phyloP scores from a whole-genome alignment of 92 coral and sea anemone species.

The Zoanthus sansibaricus region DNA sequence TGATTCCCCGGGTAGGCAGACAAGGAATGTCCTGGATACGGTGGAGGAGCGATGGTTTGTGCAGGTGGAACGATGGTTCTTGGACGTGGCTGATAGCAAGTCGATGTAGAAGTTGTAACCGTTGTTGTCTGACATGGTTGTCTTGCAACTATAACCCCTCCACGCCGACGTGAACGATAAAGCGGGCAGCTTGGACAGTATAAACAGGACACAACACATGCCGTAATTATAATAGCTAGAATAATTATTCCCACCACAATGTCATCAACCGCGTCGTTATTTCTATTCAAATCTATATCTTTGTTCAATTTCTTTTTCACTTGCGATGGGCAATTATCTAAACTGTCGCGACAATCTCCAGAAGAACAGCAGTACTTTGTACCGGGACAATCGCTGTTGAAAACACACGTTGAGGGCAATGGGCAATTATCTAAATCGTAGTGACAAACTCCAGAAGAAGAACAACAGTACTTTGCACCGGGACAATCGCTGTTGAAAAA shows the following conservation, averaged over 20 bases:
- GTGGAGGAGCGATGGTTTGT: not conserved
- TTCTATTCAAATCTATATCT: too few relatives aligned
- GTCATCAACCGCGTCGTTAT: not conserved
- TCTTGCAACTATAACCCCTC: not conserved
- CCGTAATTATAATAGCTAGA: not conserved
- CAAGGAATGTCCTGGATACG: too few relatives aligned
- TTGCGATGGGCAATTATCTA: not conserved
- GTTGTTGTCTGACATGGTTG: conserved; percentile 7
- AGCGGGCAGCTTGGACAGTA: conserved; percentile 11
- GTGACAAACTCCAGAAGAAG: too few relatives aligned
- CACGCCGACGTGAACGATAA: not conserved
- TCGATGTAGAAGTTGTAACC: not conserved
- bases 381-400: too few relatives aligned
- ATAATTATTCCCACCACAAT: not conserved
- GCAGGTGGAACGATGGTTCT: too few relatives aligned
- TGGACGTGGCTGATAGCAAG: not conserved
- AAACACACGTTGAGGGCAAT: too few relatives aligned
- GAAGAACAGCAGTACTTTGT: not conserved
- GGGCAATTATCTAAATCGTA: too few relatives aligned
- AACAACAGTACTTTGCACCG: not conserved
- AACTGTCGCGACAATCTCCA: conserved; percentile 15
- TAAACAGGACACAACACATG: not conserved
- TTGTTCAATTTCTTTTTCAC: too few relatives aligned
- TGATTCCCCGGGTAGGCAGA: not conserved
- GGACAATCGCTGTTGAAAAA: not conserved